phyloP scores from a whole-genome alignment of 2,113 vertebrate genomes.

The Pituophis catenifer region DNA sequence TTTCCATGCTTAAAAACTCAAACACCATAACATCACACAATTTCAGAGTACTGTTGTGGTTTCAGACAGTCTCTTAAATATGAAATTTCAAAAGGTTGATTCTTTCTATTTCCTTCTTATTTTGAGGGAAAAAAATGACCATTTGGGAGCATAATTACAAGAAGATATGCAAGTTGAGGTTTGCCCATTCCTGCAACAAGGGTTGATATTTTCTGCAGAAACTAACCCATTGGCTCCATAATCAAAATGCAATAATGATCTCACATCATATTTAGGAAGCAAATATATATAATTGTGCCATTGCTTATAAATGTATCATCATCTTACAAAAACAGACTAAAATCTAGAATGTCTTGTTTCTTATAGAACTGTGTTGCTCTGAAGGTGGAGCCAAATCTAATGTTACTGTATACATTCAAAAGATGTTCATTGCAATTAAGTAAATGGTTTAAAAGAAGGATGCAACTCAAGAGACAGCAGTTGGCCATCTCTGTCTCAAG shows the following conservation, averaged over 20 bases:
- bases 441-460: background rate
- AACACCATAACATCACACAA: background rate
- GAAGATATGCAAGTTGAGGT: background rate
- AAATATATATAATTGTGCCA: background rate
- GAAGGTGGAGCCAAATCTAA: background rate
- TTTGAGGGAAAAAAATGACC: background rate
- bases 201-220: background rate
- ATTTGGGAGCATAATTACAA: background rate
- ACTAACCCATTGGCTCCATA: background rate
- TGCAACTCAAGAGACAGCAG: background rate
- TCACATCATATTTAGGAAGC: background rate
- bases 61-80: background rate
- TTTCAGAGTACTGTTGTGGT: background rate
- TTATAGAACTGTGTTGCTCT: background rate
- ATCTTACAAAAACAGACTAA: background rate
- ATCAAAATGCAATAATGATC: background rate
- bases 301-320: background rate
- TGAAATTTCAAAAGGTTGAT: background rate
- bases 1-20: background rate
- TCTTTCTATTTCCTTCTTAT: background rate
- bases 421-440: background rate
- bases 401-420: background rate
- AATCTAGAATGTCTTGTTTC: background rate
- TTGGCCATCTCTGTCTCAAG: background rate
- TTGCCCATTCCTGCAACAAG: background rate